These are phyloP conservation scores for Furcula furcula DNA, from an alignment of 2,888 invertebrate genomes.

Conservation along the genomic window DNA sequence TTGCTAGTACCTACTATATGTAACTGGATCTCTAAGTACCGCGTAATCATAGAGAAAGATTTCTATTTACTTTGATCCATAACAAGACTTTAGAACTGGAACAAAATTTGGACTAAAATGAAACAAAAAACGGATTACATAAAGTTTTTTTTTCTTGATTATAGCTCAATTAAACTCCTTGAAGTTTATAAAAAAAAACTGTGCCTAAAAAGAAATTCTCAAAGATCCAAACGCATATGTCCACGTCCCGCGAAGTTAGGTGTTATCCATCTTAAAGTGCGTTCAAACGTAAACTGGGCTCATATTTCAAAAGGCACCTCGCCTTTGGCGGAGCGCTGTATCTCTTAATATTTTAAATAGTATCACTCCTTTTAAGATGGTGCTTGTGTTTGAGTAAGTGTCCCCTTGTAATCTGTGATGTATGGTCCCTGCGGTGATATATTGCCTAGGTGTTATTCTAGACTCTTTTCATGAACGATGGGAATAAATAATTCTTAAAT, in stretches of 20 bases:
- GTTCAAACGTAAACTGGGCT: slow-evolving; percentile 21
- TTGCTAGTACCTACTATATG: too few relatives aligned
- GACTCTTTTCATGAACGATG: slow-evolving; percentile 15
- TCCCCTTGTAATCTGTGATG: slow-evolving; percentile 43
- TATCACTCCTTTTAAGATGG: slow-evolving; percentile 36
- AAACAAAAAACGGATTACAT: too few relatives aligned
- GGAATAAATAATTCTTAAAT: too few relatives aligned
- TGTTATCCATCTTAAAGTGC: slow-evolving; percentile 12
- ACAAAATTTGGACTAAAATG: too few relatives aligned
- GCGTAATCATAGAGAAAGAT: too few relatives aligned
- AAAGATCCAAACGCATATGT: slow-evolving; percentile 8
- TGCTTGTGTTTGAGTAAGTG: slow-evolving; percentile 44
- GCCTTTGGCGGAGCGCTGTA: slow-evolving; percentile 24
- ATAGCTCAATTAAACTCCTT: too few relatives aligned
- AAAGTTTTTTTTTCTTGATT: too few relatives aligned
- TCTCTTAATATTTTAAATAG: slow-evolving; percentile 34
- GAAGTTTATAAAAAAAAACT: too few relatives aligned
- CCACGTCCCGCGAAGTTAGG: slow-evolving; percentile 13
- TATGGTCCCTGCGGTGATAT: slow-evolving; percentile 34
- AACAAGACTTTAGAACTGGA: too few relatives aligned
- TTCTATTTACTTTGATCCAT: too few relatives aligned
- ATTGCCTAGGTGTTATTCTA: slow-evolving; percentile 21
- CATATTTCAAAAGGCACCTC: slow-evolving; percentile 31
- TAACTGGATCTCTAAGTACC: too few relatives aligned
- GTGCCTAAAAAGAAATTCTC: slow-evolving; percentile 6